Conservation (phyloP, 2,797 vertebrate genomes). For the Carcharodon carcharias region DNA sequence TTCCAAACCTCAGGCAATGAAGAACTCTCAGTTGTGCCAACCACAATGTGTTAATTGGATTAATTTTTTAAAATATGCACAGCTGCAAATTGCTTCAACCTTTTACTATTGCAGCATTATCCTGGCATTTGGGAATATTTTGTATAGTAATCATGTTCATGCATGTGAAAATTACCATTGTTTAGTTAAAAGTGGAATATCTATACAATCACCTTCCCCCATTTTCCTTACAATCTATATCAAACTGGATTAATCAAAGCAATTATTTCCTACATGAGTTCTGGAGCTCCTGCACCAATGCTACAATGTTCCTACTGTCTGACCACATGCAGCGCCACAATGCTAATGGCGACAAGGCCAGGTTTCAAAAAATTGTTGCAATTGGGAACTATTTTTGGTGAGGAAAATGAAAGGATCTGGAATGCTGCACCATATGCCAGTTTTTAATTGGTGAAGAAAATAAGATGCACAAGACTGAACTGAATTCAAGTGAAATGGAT, state of each 20-base stretch:
- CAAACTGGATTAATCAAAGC: background rate
- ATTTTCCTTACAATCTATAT: background rate
- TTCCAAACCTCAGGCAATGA: conserved; percentile 25
- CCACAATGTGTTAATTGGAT: conserved; percentile 19
- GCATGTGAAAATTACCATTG: background rate
- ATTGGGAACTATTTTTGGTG: background rate
- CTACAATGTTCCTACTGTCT: background rate
- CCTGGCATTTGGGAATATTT: background rate
- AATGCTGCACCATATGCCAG: background rate
- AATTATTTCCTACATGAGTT: background rate
- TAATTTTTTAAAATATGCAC: conserved; percentile 31
- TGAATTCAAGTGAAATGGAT: background rate
- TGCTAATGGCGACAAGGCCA: background rate
- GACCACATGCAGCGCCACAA: background rate
- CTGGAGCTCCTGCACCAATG: background rate
- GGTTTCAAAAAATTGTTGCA: background rate
- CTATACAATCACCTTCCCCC: background rate
- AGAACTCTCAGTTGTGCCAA: conserved; percentile 2
- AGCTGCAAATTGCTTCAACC: background rate
- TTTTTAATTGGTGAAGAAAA: background rate
- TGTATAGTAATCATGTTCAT: background rate
- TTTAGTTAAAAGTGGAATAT: background rate
- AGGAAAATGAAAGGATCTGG: background rate
- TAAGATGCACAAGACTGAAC: background rate
- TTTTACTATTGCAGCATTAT: background rate